These are phyloP conservation scores for Sebastes steindachneri DNA, from an alignment of 2,797 vertebrate genomes.

Conservation along the genomic window DNA sequence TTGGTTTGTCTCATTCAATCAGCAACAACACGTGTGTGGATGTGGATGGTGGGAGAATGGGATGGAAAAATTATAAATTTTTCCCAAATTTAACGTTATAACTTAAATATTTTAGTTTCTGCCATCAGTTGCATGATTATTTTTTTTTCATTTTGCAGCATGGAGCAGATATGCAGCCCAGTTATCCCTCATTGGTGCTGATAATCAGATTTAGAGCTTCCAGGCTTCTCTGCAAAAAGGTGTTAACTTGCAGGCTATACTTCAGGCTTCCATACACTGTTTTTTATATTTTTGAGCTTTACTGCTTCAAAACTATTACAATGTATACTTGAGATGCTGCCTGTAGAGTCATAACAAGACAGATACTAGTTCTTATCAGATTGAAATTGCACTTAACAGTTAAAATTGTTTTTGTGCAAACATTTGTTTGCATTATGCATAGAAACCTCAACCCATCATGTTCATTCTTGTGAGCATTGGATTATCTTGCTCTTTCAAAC, in stretches of 20 bases:
- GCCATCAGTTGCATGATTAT: background rate
- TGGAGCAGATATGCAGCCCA: background rate
- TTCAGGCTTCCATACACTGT: background rate
- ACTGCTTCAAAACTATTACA: background rate
- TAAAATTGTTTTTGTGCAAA: background rate
- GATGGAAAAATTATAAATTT: background rate
- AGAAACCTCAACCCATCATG: background rate
- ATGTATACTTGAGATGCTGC: background rate
- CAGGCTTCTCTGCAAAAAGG: background rate
- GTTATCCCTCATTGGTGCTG: background rate
- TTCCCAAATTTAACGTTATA: too few species aligned
- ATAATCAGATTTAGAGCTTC: slow-evolving; percentile 48
- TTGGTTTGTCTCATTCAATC: background rate
- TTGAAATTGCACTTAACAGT: background rate
- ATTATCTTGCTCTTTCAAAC: background rate
- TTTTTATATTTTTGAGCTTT: background rate
- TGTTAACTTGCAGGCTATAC: background rate
- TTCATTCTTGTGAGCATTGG: background rate
- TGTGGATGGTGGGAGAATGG: background rate
- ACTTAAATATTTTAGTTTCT: background rate
- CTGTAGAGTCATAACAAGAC: background rate
- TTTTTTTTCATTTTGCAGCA: background rate
- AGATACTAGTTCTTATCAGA: background rate
- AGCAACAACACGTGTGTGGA: slow-evolving; percentile 47
- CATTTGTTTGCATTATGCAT: background rate